Evolutionary conservation across 1,140 invertebrate species (phyloP).

Genomic region (Tetranychus cinnabarinus): DNA sequence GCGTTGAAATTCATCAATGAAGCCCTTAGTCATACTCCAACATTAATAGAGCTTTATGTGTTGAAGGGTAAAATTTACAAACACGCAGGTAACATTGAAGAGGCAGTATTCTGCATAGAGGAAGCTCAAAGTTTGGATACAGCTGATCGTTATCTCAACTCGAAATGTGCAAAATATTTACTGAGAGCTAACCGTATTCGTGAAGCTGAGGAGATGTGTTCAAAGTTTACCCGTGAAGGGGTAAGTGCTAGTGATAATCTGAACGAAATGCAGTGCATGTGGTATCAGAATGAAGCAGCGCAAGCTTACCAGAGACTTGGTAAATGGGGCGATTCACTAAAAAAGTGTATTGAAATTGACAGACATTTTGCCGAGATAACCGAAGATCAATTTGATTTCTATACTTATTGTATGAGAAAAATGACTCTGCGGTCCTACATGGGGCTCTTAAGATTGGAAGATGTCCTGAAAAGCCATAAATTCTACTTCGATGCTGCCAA

Average conservation of each 20-base stretch:
- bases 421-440: conserved; percentile 95
- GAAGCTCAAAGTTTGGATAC: conserved; percentile 94
- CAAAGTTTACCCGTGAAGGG: conserved; percentile 83
- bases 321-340: conserved; percentile 81
- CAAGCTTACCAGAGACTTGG: conserved; percentile 61
- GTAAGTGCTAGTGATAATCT: conserved; percentile 88
- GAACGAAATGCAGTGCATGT: conserved; percentile 99
- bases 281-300: conserved; percentile 95
- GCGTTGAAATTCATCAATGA: conserved; percentile 68
- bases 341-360: conserved; percentile 95
- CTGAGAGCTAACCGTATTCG: conserved; percentile 72
- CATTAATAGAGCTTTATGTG: conserved; percentile 88
- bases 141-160: conserved; percentile 95
- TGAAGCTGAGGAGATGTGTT: conserved; percentile 86
- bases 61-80: conserved; percentile 93
- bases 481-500: conserved; percentile 78
- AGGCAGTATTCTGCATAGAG: conserved; percentile 76
- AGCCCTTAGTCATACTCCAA: conserved; percentile 89
- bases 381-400: conserved; percentile 99
- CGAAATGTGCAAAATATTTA: conserved; percentile 97
- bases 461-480: conserved; percentile 66
- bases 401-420: conserved; percentile 98
- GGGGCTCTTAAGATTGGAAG: conserved; percentile 70
- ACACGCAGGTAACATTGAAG: conserved; percentile 75
- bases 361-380: conserved; percentile 98